Evolutionary conservation across 2,113 vertebrate species (phyloP), one percentile per base, ranked within the genome.

Genomic region (Danionella cerebrum): DNA sequence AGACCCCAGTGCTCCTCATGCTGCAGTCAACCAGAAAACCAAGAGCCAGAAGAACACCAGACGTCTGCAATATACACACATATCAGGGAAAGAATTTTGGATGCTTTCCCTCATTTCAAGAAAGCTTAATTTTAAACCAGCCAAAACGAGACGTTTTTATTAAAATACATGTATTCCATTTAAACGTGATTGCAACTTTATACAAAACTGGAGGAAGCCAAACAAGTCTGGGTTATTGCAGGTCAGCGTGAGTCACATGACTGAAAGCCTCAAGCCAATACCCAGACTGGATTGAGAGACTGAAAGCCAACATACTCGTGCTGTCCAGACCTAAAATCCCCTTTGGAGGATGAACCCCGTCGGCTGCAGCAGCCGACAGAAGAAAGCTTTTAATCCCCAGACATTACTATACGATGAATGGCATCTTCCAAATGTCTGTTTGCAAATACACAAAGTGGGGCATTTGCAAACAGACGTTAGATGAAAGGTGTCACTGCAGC

Each of bases 21-120:
- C 78, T n/a, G n/a, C 8, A 13, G 63, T 79, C 21, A 77, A 69
- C 72, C 44, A 27, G 72, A 65, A 59, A 51, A 72, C 27, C 18
- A 74, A 76, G 50, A 65, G 19, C 8, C 14, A n/a, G 1, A 64
- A 57, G 36, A 63, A 19, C 18, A 18, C 5, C n/a, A 38, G 53
- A 57, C 9, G 9, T 53, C 12, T 47, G 31, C 4, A 41, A 48
- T 4, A 14, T 27, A 29, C 21, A 38, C 27, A 27, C 9, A 73
- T 13, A 47, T 33, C 24, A 54, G 38, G 1, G 58, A 58, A 9
- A 24, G 6, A 12, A 25, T 14, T n/a, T 35, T 48, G 33, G 41
- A 41, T 5, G 58, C 39, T 8, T 48, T 45, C 2, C 60, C 65
- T 16, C 74, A 11, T 48, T 33, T 33, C 9, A 14, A 29, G 2